Conservation (phyloP, 2,113 vertebrate species). For the sheep (Ovis aries) region DNA sequence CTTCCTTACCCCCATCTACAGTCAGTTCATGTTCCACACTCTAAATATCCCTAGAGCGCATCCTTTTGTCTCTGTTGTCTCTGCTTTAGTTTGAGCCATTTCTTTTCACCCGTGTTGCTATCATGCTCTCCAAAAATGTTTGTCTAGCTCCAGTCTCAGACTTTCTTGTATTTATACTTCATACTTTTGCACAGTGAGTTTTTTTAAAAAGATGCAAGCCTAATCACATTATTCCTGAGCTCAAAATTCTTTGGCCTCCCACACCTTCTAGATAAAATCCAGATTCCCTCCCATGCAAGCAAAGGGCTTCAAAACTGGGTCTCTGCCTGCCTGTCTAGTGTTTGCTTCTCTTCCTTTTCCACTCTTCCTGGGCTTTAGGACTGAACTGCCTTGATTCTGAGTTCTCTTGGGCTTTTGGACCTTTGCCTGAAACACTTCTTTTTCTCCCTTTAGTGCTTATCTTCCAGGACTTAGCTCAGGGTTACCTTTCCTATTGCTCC, state of each 20-base stretch:
- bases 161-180: neutral
- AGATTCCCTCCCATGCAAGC: neutral
- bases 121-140: neutral
- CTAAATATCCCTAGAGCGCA: neutral
- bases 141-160: neutral
- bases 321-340: neutral
- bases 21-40: neutral
- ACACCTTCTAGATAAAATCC: neutral
- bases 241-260: neutral
- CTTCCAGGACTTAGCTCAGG: neutral
- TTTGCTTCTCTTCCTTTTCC: neutral
- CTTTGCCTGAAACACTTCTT: neutral
- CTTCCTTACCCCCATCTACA: neutral
- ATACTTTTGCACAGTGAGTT: neutral
- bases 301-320: neutral
- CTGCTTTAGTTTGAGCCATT: neutral
- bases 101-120: neutral
- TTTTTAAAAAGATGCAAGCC: neutral
- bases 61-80: neutral
- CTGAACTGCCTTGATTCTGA: neutral
- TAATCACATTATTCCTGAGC: neutral
- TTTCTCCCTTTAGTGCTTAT: neutral
- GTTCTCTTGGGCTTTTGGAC: neutral
- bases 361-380: neutral
- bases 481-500: neutral